These are phyloP conservation scores for Vulpes vulpes DNA, from an alignment of 2,113 vertebrate species.

Conservation along the genomic window DNA sequence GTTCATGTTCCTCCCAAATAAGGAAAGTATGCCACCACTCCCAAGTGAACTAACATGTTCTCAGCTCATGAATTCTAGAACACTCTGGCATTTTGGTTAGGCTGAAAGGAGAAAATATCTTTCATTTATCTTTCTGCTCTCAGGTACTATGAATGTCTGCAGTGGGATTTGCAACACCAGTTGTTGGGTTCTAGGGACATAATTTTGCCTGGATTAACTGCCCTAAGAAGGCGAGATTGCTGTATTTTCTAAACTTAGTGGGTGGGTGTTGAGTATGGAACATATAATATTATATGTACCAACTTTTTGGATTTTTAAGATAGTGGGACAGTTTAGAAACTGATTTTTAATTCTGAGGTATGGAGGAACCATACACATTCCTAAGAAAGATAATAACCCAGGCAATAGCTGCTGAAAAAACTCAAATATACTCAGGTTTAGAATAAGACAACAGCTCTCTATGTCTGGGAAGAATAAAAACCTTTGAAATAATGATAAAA, in stretches of 20 bases:
- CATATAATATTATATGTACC: not conserved
- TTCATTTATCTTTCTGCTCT: not conserved
- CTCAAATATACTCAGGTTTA: not conserved
- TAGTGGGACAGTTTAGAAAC: not conserved
- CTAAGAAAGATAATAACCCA: not conserved
- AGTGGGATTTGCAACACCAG: not conserved
- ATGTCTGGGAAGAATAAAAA: not conserved
- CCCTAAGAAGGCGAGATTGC: not conserved
- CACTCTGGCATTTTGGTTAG: not conserved
- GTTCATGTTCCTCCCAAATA: not conserved
- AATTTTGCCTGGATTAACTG: not conserved
- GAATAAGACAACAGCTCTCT: not conserved
- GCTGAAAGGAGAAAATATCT: slow-evolving; percentile 10
- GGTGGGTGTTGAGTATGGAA: not conserved
- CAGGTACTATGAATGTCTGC: not conserved
- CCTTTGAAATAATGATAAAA: slow-evolving; percentile 15
- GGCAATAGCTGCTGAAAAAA: not conserved
- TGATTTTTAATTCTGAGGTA: slow-evolving; percentile 31
- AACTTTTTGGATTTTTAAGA: not conserved
- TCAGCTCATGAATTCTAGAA: not conserved
- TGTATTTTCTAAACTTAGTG: slow-evolving; percentile 29
- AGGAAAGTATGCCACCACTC: not conserved
- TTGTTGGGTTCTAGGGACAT: not conserved
- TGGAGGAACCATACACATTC: not conserved
- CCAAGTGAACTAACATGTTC: not conserved